Base-by-base conservation (phyloP, 2,888 invertebrate species). In the Drosophila hawaiiensis region DNA sequence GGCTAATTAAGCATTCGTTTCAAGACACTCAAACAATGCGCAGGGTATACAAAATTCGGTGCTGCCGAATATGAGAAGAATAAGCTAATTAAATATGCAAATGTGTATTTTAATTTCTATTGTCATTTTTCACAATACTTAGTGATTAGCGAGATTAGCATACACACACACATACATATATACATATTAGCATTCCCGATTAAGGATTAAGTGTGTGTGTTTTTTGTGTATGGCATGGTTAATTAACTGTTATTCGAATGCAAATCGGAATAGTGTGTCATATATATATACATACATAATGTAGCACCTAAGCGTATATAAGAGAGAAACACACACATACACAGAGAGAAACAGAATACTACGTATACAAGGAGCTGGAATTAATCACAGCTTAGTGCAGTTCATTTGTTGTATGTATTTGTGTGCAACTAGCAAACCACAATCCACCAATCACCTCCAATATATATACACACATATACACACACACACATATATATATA, bases 151-250 rank as follows among this genome's bases (percentile, higher is more conserved):
- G 62, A 63, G 56, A 33, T 68, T 61, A 47, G 37, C 22, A 28
- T 5, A 29, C 29, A 29, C 29, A 39, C 31, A 71, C 16, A 54
- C 14, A 54, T 12, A 53, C 31, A 62, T 37, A 61, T 6, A 39
- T 58, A 33, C 14, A 22, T 47, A 52, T 75, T 62, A 66, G 78
- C 78, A 71, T 80, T 73, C 79, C 78, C 78, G 22, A 68, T 33
- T 50, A 60, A 49, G 49, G 31, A 62, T 28, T 35, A 60, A 58
- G 7, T 67, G 52, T 59, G 68, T 68, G 56, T 66, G 35, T 25
- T 55, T 22, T 33, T 33, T 33, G n/a, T 58, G 41, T 59, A 25
- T 47, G 28, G 25, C 41, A 25, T 62, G 53, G 16, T 49, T 43
- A 33, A 33, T 14, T 47, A 59, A 69, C 39, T 49, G 67, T 52